Conservation (phyloP, 2,888 invertebrate species). For the Drosophila greeni region DNA sequence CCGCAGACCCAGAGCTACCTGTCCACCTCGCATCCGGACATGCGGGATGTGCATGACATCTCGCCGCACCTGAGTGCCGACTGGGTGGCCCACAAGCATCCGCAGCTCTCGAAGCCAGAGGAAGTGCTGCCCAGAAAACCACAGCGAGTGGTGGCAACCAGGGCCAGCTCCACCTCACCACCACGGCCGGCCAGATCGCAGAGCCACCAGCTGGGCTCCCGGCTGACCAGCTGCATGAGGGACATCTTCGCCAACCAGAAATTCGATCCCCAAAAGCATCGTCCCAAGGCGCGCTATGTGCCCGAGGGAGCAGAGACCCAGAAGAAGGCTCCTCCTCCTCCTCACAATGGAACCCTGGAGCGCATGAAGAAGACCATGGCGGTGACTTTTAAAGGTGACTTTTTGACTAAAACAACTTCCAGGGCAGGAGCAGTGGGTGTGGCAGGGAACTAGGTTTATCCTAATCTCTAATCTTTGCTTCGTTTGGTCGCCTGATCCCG, state of each 20-base stretch:
- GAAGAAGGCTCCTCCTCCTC: neutral
- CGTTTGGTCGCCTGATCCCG: slow-evolving; percentile 32
- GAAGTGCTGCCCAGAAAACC: slow-evolving; percentile 68
- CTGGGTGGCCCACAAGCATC: slow-evolving; percentile 90
- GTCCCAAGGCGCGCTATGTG: slow-evolving; percentile 87
- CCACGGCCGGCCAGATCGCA: slow-evolving; percentile 79
- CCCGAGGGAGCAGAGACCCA: slow-evolving; percentile 80
- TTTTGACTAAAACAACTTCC: slow-evolving; percentile 9
- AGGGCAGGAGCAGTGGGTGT: slow-evolving; percentile 41
- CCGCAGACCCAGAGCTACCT: slow-evolving; percentile 68
- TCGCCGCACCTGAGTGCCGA: slow-evolving; percentile 88
- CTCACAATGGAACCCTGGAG: slow-evolving; percentile 46
- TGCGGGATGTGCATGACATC: slow-evolving; percentile 87
- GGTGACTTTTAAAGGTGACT: slow-evolving; percentile 77
- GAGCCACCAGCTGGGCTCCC: slow-evolving; percentile 67
- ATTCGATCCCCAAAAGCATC: slow-evolving; percentile 87
- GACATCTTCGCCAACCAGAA: slow-evolving; percentile 83
- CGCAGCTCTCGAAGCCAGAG: slow-evolving; percentile 80
- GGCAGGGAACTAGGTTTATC: slow-evolving; percentile 15
- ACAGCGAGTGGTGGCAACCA: slow-evolving; percentile 66
- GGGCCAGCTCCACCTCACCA: slow-evolving; percentile 81
- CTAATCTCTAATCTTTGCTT: slow-evolving; percentile 23
- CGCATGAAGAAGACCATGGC: slow-evolving; percentile 66
- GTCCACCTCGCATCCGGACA: slow-evolving; percentile 89
- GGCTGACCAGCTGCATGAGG: slow-evolving; percentile 77